These are phyloP conservation scores for Andrena trimmerana DNA, from an alignment of 2,888 invertebrate genomes.

Conservation along the genomic window DNA sequence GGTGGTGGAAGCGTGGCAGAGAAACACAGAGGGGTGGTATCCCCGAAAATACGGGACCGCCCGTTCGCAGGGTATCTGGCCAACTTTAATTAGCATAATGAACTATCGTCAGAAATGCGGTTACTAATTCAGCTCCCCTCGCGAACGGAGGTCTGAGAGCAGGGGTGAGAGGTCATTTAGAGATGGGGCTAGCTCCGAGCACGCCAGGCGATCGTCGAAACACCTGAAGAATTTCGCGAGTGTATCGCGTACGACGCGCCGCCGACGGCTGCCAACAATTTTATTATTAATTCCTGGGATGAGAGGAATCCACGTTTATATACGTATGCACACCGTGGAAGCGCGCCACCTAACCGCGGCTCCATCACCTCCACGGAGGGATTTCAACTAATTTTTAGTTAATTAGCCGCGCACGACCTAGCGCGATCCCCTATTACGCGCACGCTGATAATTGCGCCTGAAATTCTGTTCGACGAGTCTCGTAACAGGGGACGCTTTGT, in stretches of 20 bases:
- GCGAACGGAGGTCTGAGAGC: not conserved
- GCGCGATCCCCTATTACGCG: constrained; percentile 15
- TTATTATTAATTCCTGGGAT: constrained; percentile 59
- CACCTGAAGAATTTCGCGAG: constrained; percentile 20
- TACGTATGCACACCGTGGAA: not conserved
- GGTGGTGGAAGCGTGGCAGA: constrained; percentile 12
- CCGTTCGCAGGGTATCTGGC: constrained; percentile 67
- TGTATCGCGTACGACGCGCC: not conserved
- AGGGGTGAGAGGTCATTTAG: constrained; percentile 40
- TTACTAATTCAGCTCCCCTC: constrained; percentile 65
- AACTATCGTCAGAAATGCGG: constrained; percentile 70
- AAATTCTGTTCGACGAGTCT: constrained; percentile 52
- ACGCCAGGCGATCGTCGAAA: constrained; percentile 35
- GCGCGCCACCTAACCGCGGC: not conserved
- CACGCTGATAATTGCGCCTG: constrained; percentile 37
- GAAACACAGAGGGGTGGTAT: constrained; percentile 33
- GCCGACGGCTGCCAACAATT: constrained; percentile 39
- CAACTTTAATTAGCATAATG: constrained; percentile 77
- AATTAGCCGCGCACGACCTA: constrained; percentile 39
- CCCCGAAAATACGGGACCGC: constrained; percentile 44
- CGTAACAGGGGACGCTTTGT: constrained; percentile 43
- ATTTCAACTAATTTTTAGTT: constrained; percentile 63
- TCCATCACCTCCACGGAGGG: constrained; percentile 8
- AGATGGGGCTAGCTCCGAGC: constrained; percentile 35
- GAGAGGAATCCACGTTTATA: not conserved